Evolutionary conservation across 2,888 invertebrate species (phyloP), one percentile per base, ranked within the genome.

Genomic region (Amiota communis): DNA sequence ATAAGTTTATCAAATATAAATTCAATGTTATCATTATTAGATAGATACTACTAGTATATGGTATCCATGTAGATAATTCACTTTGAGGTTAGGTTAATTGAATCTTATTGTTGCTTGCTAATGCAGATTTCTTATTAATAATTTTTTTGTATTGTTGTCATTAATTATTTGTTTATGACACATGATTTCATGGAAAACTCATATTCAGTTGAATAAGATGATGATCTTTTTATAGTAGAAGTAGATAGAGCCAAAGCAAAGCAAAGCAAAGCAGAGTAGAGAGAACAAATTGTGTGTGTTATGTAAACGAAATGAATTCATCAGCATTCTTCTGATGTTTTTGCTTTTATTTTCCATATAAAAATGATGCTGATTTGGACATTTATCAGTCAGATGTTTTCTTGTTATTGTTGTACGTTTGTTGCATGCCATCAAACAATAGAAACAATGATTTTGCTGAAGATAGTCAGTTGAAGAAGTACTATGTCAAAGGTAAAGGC

Each of bases 31-130:
- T 36, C 23, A 23, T 23, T 23, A 23, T 23, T 23, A 23, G 23
- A 23, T 23, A n/a, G 23, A 23, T 23, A 23, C 23, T 23, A 23
- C 23, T 2, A 2, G 1, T 23, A 3, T 23, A 23, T 23, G 23
- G 23, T 23, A 23, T 23, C 2, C 3, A 2, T 23, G 23, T 23
- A 23, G 23, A 23, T 23, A 36, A 36, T 36, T 36, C 36, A 36
- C 36, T 82, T 82, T 82, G 82, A 82, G 82, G 82, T 82, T 82
- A 82, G 80, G 79, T 75, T 59, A 65, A 59, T 46, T 15, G 63
- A 70, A 70, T 49, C n/a, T 68, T 71, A 67, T 75, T 75, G 46
- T 59, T 36, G 23, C 3, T 23, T 23, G 3, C 3, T 23, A 23
- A 2, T 48, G 46, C 68, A 64, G 15, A 11, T 72, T 65, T 73